These are phyloP conservation scores for Miichthys miiuy DNA, from an alignment of 2,797 vertebrate species.

Conservation along the genomic window DNA sequence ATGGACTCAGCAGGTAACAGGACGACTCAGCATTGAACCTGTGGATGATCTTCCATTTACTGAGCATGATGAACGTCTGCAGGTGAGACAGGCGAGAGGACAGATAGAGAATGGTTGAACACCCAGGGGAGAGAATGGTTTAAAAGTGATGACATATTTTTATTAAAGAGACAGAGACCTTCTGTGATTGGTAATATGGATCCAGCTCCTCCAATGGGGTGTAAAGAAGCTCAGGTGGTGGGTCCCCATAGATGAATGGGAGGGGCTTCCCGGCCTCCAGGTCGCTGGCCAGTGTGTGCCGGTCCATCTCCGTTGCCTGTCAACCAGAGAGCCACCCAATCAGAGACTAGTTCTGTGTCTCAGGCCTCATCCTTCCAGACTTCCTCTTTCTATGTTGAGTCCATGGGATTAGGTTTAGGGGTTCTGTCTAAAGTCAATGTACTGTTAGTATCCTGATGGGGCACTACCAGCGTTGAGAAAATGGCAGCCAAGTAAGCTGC, in stretches of 20 bases:
- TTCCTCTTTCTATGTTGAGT: too few relatives aligned
- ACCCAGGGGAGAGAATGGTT: not conserved
- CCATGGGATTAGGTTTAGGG: too few relatives aligned
- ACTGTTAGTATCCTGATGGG: too few relatives aligned
- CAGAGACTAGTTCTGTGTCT: not conserved
- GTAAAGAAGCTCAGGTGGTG: conserved; percentile 84
- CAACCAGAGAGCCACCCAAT: conserved; percentile 11
- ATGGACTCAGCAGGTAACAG: conserved; percentile 89
- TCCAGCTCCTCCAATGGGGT: conserved; percentile 93
- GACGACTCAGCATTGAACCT: conserved; percentile 90
- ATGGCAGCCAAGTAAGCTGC: too few relatives aligned
- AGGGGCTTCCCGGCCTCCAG: conserved; percentile 90
- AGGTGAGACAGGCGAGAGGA: conserved; percentile 1
- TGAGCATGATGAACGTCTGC: conserved; percentile 93
- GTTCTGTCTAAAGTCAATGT: too few relatives aligned
- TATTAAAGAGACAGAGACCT: conserved; percentile 77
- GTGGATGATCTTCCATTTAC: conserved; percentile 90
- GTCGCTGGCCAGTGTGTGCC: conserved; percentile 83
- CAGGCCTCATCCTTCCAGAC: too few relatives aligned
- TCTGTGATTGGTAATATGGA: conserved; percentile 90
- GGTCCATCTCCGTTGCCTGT: conserved; percentile 80
- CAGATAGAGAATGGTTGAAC: too few relatives aligned
- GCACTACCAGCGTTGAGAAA: too few relatives aligned
- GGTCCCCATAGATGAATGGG: conserved; percentile 91
- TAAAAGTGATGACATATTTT: too few relatives aligned